These are phyloP conservation scores for Tenthredo distinguenda DNA, from an alignment of 2,888 invertebrate species.

Conservation along the genomic window DNA sequence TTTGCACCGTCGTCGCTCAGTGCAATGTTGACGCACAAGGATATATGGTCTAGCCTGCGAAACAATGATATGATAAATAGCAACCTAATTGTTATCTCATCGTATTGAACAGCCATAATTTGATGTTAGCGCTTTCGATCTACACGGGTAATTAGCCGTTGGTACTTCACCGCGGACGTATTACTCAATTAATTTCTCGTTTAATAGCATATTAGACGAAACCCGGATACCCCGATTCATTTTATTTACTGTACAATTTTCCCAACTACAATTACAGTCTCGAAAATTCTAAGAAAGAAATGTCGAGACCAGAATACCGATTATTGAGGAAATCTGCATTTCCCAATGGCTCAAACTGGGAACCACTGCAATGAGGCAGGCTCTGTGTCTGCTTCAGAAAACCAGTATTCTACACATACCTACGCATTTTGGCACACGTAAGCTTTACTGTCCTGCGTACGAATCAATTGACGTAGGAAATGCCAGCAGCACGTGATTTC, in stretches of 20 bases:
- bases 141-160: neutral
- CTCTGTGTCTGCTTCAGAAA: slow-evolving; percentile 40
- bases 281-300: neutral
- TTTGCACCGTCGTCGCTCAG: neutral
- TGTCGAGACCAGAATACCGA: neutral
- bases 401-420: slow-evolving; percentile 39
- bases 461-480: slow-evolving; percentile 21
- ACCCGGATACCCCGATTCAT: neutral
- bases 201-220: neutral
- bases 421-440: neutral
- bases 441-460: neutral
- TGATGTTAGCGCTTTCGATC: neutral
- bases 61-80: neutral
- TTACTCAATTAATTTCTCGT: neutral
- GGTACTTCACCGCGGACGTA: neutral
- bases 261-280: neutral
- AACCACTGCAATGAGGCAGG: slow-evolving; percentile 28
- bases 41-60: neutral
- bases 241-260: neutral
- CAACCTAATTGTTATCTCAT: neutral
- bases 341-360: neutral
- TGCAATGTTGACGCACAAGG: neutral
- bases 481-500: slow-evolving; percentile 38
- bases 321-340: neutral
- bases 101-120: neutral